These are phyloP conservation scores for Aurelia aurita complex sp. Pacific DNA, from an alignment of 30 jellyfish, hydroid and myxozoan genomes.

Conservation along the genomic window DNA sequence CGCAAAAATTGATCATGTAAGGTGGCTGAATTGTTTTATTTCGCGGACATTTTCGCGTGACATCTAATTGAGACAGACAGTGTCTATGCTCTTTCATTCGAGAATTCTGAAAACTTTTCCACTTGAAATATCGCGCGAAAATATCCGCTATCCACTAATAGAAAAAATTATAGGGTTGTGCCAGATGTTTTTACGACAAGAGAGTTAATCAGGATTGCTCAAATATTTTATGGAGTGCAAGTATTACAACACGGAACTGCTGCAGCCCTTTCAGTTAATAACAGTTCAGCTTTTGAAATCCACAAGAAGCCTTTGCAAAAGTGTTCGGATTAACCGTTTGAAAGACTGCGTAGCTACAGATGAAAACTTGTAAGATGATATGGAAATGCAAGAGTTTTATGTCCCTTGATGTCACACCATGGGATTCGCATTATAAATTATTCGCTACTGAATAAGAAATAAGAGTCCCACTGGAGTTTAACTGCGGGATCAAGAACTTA, in stretches of 20 bases:
- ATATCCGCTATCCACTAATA: too few species aligned
- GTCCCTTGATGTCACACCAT: conserved; percentile 73
- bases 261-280: conserved; percentile 16
- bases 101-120: too few species aligned
- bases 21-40: too few species aligned
- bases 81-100: too few species aligned
- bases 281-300: conserved; percentile 63
- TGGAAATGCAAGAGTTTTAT: conserved; percentile 17
- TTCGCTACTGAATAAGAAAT: conserved; percentile 41
- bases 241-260: conserved; percentile 36
- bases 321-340: conserved; percentile 50
- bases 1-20: too few species aligned
- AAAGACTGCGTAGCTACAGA: conserved; percentile 14
- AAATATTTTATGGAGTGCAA: too few species aligned
- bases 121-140: too few species aligned
- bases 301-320: conserved; percentile 41
- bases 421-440: conserved; percentile 57
- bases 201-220: too few species aligned
- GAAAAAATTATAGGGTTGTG: too few species aligned
- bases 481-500: conserved; percentile 64
- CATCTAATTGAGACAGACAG: too few species aligned
- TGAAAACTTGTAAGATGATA: conserved; percentile 25
- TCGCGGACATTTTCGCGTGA: too few species aligned
- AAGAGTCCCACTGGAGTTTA: conserved; percentile 52
- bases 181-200: too few species aligned